Evolutionary conservation across 2,888 invertebrate species (phyloP), one percentile per base, ranked within the genome.

Genomic region (Endotricha flammealis): DNA sequence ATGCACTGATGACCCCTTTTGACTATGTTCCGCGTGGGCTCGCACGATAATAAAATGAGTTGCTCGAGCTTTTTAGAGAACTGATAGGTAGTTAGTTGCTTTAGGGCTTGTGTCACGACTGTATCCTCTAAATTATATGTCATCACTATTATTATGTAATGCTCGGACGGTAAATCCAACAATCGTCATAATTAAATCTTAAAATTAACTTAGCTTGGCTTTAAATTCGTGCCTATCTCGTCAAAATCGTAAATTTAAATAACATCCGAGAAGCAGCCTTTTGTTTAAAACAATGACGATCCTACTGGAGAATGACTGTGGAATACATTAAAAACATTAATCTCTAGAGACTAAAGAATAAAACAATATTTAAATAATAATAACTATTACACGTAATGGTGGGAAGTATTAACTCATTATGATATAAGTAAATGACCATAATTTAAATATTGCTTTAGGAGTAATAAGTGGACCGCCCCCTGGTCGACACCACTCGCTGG

Each of bases 241-340:
- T 80, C 77, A 71, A 74, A 72, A 73, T 74, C 66, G 63, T 77
- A 70, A 67, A 67, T 72, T 76, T 75, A 73, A 70, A 76, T 71
- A 81, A 79, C 79, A 76, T 81, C 78, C 67, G 77, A 83, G 80
- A 85, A 83, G 85, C 83, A 83, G 83, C 79, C 82, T 83, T 83
- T 83, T 79, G 74, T 75, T 80, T 79, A 64, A 72, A 77, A 79
- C 65, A 67, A 72, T 63, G 64, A 80, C 57, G 46, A 71, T 72
- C 68, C 70, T 76, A 72, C 64, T 71, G 53, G 63, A 64, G 68
- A 71, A 85, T 85, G 86, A 86, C 86, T 85, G 86, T 86, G 86
- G 85, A 86, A 85, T 83, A 86, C 74, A 72, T 73, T 58, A 71
- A 71, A 75, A 66, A 62, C 45, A 66, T 70, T 71, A 40, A 76